A percentile compares a stretch with the other conserved stretches of the same genome.
Evolutionary conservation across 2,797 vertebrate genomes (phyloP).

Genomic region (Siniperca undulata): DNA sequence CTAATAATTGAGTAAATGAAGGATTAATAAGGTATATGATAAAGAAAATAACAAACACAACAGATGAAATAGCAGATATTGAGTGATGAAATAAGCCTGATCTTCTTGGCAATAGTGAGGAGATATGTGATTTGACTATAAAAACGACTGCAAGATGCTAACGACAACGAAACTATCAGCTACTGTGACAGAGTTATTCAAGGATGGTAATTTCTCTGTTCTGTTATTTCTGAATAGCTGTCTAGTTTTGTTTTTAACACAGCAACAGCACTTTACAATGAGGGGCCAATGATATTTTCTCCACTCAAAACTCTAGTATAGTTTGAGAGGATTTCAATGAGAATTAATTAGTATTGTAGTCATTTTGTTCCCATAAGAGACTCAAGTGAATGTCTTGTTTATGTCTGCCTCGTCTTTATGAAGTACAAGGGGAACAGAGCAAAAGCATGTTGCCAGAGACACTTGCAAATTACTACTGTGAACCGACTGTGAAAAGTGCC

Average conservation of each 20-base stretch:
- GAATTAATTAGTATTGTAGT: conserved; percentile 41
- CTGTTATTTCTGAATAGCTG: conserved; percentile 36
- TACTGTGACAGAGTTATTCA: neutral
- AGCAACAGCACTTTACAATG: conserved; percentile 31
- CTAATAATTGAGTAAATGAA: no score
- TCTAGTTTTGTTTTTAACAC: conserved; percentile 42
- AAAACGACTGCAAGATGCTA: no score
- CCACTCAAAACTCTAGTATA: conserved; percentile 32
- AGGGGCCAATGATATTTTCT: conserved; percentile 37
- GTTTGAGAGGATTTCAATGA: conserved; percentile 48
- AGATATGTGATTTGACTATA: no score
- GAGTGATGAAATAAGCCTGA: no score
- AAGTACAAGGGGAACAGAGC: conserved; percentile 8
- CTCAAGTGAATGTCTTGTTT: conserved; percentile 43
- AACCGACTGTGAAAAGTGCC: conserved; percentile 39
- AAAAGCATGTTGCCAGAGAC: conserved; percentile 19
- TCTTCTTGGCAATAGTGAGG: no score
- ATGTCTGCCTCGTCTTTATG: conserved; percentile 30
- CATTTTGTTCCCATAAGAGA: conserved; percentile 39
- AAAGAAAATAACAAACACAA: no score
- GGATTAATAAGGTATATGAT: no score
- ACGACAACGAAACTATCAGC: neutral
- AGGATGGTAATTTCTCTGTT: neutral
- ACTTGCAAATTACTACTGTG: conserved; percentile 45
- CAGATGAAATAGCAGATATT: no score